Conservation (phyloP, 2,797 vertebrate species). For the Bradypodion pumilum region DNA sequence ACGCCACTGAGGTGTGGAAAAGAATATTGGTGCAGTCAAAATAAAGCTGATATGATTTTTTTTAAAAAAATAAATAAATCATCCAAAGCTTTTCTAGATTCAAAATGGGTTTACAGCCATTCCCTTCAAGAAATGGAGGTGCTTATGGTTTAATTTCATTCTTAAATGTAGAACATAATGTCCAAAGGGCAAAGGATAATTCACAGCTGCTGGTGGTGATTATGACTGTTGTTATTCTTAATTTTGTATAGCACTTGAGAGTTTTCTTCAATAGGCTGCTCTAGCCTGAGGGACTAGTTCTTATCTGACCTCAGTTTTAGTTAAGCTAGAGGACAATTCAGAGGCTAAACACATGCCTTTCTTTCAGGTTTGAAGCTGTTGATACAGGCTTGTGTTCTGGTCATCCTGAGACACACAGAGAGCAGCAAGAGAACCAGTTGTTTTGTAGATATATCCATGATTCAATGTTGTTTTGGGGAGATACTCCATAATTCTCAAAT, state of each 20-base stretch:
- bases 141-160: neutral
- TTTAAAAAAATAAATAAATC: too few relatives aligned
- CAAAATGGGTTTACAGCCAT: neutral
- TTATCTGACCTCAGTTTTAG: too few relatives aligned
- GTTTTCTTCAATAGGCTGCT: too few relatives aligned
- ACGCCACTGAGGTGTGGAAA: slow-evolving; percentile 38
- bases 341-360: neutral
- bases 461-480: neutral
- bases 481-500: neutral
- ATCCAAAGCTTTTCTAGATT: neutral
- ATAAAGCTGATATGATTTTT: slow-evolving; percentile 1
- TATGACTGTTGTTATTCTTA: too few relatives aligned
- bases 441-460: neutral
- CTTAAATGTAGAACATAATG: neutral
- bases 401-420: neutral
- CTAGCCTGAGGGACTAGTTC: too few relatives aligned
- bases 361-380: neutral
- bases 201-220: too few relatives aligned
- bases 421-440: neutral
- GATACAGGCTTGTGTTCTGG: too few relatives aligned
- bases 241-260: neutral
- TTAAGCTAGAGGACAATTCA: neutral
- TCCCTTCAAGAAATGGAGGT: neutral
- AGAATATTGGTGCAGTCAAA: slow-evolving; percentile 23
- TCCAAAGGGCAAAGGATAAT: neutral